Percentiles rank a stretch among this genome's conserved stretches.
Evolutionary conservation across 2,888 invertebrate genomes (phyloP).

Genomic region (Esperia sulphurella): DNA sequence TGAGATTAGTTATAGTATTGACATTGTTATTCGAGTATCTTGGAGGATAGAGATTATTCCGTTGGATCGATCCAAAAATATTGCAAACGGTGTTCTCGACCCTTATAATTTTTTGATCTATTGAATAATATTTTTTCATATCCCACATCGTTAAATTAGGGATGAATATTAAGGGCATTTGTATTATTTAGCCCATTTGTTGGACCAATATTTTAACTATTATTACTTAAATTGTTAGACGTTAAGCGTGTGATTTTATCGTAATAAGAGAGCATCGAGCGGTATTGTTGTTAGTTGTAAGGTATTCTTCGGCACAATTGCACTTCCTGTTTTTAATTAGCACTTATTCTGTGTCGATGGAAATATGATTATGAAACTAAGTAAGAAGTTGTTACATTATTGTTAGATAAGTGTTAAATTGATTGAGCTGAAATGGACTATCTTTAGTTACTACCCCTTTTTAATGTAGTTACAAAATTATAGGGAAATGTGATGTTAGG

Average conservation of each 20-base stretch:
- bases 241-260: conserved; percentile 79
- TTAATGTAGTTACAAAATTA: conserved; percentile 70
- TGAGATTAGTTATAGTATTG: conserved; percentile 79
- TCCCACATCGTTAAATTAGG: conserved; percentile 78
- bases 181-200: conserved; percentile 80
- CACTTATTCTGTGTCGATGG: conserved; percentile 79
- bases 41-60: conserved; percentile 73
- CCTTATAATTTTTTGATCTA: conserved; percentile 78
- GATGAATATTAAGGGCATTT: conserved; percentile 80
- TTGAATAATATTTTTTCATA: conserved; percentile 79
- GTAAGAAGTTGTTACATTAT: conserved; percentile 79
- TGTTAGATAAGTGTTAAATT: conserved; percentile 79
- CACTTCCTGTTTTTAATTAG: conserved; percentile 80
- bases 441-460: conserved; percentile 77
- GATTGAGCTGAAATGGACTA: conserved; percentile 77
- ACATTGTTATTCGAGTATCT: conserved; percentile 77
- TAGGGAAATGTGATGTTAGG: conserved; percentile 75
- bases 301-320: conserved; percentile 77
- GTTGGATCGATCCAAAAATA: conserved; percentile 63
- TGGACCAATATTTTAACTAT: conserved; percentile 80
- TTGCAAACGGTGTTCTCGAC: conserved; percentile 69
- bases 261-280: conserved; percentile 77
- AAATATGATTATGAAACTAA: conserved; percentile 75
- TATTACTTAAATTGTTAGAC: conserved; percentile 79
- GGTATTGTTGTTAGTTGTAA: conserved; percentile 78